These are phyloP conservation scores for Criorhina ranunculi DNA, from an alignment of 2,888 invertebrate genomes.

Conservation along the genomic window DNA sequence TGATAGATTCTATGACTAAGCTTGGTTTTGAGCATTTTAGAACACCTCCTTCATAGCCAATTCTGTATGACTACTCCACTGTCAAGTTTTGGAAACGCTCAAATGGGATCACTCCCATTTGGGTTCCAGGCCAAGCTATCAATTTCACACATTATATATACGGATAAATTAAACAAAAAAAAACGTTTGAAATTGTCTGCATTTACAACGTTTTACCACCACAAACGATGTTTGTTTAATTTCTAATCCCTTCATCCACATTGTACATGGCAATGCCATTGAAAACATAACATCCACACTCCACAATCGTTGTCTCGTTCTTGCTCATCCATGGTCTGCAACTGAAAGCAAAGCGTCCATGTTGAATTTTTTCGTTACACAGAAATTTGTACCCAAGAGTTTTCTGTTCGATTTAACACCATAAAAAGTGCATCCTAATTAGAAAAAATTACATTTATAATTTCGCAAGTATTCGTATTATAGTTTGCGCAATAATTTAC, in stretches of 20 bases:
- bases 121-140: too few relatives aligned
- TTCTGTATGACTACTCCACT: too few relatives aligned
- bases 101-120: too few relatives aligned
- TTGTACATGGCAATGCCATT: slow-evolving; percentile 28
- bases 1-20: too few relatives aligned
- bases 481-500: slow-evolving; percentile 46
- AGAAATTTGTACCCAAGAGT: slow-evolving; percentile 24
- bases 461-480: slow-evolving; percentile 54
- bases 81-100: too few relatives aligned
- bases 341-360: slow-evolving; percentile 57
- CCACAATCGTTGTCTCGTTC: slow-evolving; percentile 16
- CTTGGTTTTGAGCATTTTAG: too few relatives aligned
- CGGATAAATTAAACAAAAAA: too few relatives aligned
- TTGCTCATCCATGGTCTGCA: slow-evolving; percentile 1
- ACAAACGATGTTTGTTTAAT: too few relatives aligned
- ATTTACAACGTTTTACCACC: too few relatives aligned
- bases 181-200: too few relatives aligned
- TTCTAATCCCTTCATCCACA: background rate
- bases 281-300: slow-evolving; percentile 4
- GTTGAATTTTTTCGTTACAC: slow-evolving; percentile 65
- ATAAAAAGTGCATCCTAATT: slow-evolving; percentile 48
- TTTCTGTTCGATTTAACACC: slow-evolving; percentile 29
- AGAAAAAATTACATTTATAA: slow-evolving; percentile 17
- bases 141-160: too few relatives aligned
- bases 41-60: too few relatives aligned